Conservation (phyloP, 2,888 invertebrate genomes). For the Macrosoma leucophasiata region DNA sequence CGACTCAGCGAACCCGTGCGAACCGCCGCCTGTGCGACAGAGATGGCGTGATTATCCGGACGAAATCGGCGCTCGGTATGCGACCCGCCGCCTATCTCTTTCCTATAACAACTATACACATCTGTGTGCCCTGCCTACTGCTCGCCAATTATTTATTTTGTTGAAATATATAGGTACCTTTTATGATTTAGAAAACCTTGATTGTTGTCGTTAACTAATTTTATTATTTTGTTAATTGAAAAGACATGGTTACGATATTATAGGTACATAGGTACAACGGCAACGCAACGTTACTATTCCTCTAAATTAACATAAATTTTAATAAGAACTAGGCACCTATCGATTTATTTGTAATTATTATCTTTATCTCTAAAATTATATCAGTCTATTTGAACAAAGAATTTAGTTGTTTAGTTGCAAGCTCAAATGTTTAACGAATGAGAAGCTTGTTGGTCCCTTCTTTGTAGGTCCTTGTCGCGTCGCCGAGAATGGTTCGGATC, state of each 20-base stretch:
- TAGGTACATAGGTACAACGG: too few relatives aligned
- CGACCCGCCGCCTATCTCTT: conserved; percentile 32
- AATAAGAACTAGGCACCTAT: too few relatives aligned
- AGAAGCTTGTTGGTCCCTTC: conserved; percentile 35
- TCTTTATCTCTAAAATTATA: too few relatives aligned
- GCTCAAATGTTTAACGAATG: conserved; percentile 20
- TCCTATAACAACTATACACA: conserved; percentile 18
- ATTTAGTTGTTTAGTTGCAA: conserved; percentile 1
- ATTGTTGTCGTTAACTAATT: too few relatives aligned
- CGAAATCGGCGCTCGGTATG: conserved; percentile 34
- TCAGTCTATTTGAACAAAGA: too few relatives aligned
- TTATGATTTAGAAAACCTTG: too few relatives aligned
- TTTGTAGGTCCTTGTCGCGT: conserved; percentile 51
- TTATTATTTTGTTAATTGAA: too few relatives aligned
- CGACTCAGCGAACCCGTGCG: conserved; percentile 42
- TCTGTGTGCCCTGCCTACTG: conserved; percentile 4
- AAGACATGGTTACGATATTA: too few relatives aligned
- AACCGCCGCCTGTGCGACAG: conserved; percentile 40
- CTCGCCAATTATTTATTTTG: conserved; percentile 1
- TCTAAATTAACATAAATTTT: too few relatives aligned
- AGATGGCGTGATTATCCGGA: conserved; percentile 37
- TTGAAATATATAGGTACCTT: not conserved
- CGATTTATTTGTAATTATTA: too few relatives aligned
- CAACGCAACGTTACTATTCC: too few relatives aligned
- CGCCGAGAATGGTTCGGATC: conserved; percentile 68